Base-by-base conservation (phyloP, 1,140 invertebrate genomes). In the Sycophaga agraensis region DNA sequence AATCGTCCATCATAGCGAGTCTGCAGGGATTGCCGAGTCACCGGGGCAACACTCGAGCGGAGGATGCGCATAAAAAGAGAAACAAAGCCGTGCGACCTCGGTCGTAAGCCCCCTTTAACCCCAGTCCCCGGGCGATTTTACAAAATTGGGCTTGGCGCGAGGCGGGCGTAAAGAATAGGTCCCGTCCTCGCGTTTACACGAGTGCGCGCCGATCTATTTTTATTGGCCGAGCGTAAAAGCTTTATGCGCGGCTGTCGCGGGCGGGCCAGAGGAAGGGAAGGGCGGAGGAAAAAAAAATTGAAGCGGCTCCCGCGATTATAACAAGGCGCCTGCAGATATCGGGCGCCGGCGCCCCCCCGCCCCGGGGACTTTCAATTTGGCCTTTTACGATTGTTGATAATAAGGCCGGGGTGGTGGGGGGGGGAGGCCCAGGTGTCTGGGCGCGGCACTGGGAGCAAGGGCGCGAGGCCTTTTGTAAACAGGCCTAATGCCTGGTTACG, bases 371-470 rank as follows among this genome's bases (percentile, higher is more conserved):
- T 78, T 77, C 74, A 79, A 79, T 79, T 79, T 79, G 70, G 74
- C 71, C 75, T 81, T 81, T 79, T 79, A 81, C 78, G 78, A 81
- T 78, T 80, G 77, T 80, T 79, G 78, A 79, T 79, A 79, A 79
- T 78, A 79, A 79, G 74, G n/a, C n/a, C n/a, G n/a, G n/a, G n/a
- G n/a, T n/a, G n/a, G n/a, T n/a, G n/a, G n/a, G 71, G 69, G 68
- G 70, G 72, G 68, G 50, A 68, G 67, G 64, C 73, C 50, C 77
- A 79, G 77, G 76, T 78, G 77, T 71, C 53, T 64, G n/a, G n/a
- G n/a, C n/a, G n/a, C n/a, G n/a, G n/a, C n/a, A n/a, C n/a, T n/a
- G n/a, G n/a, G n/a, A n/a, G n/a, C n/a, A n/a, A n/a, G n/a, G n/a
- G n/a, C 5, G 8, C 74, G 74, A 68, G 69, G 69, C 74, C 72